Base-by-base conservation (phyloP, 1,140 invertebrate species). In the Ceratosolen solmsi region DNA sequence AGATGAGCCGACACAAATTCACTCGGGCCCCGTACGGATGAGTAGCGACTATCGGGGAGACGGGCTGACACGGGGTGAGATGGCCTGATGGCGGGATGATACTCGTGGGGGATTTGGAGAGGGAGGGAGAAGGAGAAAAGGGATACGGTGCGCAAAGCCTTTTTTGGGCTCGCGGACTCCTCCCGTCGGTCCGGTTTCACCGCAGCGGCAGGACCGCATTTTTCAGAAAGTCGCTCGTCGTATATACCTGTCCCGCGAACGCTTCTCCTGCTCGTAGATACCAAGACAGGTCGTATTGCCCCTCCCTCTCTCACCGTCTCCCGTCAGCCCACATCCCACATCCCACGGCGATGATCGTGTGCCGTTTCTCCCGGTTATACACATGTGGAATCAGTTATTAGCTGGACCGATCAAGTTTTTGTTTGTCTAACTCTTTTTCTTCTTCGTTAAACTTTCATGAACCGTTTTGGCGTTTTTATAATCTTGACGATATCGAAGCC, bases 201-300 rank as follows among this genome's bases (percentile, higher is more conserved):
- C 11, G 13, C 75, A 5, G 17, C 27, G 71, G 49, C 46, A 17
- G 63, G 76, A 79, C 65, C 74, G 58, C 46, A 70, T 79, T 77
- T 77, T 79, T 79, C 63, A 68, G 63, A 70, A 79, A 79, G 46
- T 25, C 46, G 76, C 36, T n/a, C 7, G 27, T 75, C 51, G 49
- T 75, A 7, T n/a, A 70, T n/a, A 58, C 49, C 46, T 54, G 30
- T 54, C 49, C 15, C 49, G 3, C 41, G 4, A 46, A 15, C 46
- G 20, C 63, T 36, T 38, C 36, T 33, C 41, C 30, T 25, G 27
- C 33, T 70, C 63, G 15, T 71, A 30, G 51, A 49, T 70, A n/a
- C 49, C 63, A 46, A 65, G 75, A 49, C 58, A 77, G 58, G 75
- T 65, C 25, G 25, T 58, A 49, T 41, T 41, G 17, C 46, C 20